Conservation (phyloP, 2,797 vertebrate species). For the Sphenodon punctatus region DNA sequence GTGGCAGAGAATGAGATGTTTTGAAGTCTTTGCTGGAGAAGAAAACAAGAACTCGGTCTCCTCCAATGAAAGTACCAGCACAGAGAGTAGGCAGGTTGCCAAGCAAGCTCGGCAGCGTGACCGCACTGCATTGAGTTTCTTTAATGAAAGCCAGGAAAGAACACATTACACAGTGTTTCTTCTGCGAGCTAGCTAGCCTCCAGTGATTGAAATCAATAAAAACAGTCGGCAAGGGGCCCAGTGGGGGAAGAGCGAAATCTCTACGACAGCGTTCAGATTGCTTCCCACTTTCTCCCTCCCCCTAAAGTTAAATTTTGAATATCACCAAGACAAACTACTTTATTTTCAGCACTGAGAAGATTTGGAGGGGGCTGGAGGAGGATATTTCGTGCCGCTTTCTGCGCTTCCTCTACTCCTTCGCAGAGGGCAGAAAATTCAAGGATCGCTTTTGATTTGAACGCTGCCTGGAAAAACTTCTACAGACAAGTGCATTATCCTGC, state of each 20-base stretch:
- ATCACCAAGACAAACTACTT: slow-evolving; percentile 58
- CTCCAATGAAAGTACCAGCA: slow-evolving; percentile 76
- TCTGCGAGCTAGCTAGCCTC: slow-evolving; percentile 72
- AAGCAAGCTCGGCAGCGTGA: slow-evolving; percentile 79
- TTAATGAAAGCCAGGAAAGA: slow-evolving; percentile 89
- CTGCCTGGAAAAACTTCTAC: slow-evolving; percentile 47
- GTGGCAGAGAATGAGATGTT: slow-evolving; percentile 37
- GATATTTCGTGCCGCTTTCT: not conserved
- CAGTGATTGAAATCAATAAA: slow-evolving; percentile 81
- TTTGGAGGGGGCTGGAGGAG: slow-evolving; percentile 35
- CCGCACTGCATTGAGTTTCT: slow-evolving; percentile 84
- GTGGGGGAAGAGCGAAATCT: slow-evolving; percentile 71
- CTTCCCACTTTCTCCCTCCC: slow-evolving; percentile 70
- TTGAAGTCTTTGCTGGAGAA: slow-evolving; percentile 46
- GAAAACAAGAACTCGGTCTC: slow-evolving; percentile 48
- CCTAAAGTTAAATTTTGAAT: slow-evolving; percentile 70
- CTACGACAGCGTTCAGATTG: slow-evolving; percentile 57
- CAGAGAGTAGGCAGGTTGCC: slow-evolving; percentile 86
- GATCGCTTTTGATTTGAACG: slow-evolving; percentile 65
- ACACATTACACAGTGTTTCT: slow-evolving; percentile 83
- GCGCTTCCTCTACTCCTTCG: not conserved
- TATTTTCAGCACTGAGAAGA: slow-evolving; percentile 33
- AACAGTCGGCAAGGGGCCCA: slow-evolving; percentile 78
- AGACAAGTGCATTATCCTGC: slow-evolving; percentile 63
- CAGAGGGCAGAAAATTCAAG: not conserved